Evolutionary conservation across 2,888 invertebrate genomes (phyloP).

Genomic region (Oxystoma pomonae): DNA sequence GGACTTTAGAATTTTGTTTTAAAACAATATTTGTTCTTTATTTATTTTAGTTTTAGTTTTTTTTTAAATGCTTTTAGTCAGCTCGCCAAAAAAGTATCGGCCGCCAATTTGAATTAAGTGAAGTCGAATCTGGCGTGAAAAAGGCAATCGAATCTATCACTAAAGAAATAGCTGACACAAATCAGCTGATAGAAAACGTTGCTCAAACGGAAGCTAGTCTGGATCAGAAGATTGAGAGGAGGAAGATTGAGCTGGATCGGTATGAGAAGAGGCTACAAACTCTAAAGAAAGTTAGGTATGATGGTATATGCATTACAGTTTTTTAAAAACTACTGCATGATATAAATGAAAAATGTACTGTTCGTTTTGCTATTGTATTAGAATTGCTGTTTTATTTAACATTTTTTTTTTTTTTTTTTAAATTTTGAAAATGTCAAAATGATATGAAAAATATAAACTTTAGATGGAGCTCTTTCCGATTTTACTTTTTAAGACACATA

Average conservation of each 20-base stretch:
- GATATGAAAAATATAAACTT: too few relatives aligned
- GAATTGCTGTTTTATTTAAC: neutral
- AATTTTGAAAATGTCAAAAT: too few relatives aligned
- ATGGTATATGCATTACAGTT: neutral
- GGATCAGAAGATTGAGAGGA: constrained; percentile 88
- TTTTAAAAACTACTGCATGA: neutral
- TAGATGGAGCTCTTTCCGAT: too few relatives aligned
- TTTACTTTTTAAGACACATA: too few relatives aligned
- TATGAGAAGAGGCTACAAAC: constrained; percentile 91
- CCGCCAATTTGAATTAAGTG: constrained; percentile 75
- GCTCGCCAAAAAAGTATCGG: constrained; percentile 76
- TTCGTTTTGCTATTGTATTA: neutral
- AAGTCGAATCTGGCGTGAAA: constrained; percentile 75
- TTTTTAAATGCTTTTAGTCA: too few relatives aligned
- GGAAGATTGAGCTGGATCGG: constrained; percentile 83
- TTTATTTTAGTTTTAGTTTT: too few relatives aligned
- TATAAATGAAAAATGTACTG: neutral
- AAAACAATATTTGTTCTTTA: too few relatives aligned
- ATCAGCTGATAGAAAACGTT: constrained; percentile 76
- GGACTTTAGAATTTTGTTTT: too few relatives aligned
- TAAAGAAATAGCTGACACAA: constrained; percentile 67
- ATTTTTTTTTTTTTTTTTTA: too few relatives aligned
- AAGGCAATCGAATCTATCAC: constrained; percentile 68
- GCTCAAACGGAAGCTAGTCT: constrained; percentile 85
- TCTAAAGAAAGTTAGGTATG: constrained; percentile 85